Conservation (phyloP, 2,888 invertebrate genomes). For the Parapristionchus giblindavisi region DNA sequence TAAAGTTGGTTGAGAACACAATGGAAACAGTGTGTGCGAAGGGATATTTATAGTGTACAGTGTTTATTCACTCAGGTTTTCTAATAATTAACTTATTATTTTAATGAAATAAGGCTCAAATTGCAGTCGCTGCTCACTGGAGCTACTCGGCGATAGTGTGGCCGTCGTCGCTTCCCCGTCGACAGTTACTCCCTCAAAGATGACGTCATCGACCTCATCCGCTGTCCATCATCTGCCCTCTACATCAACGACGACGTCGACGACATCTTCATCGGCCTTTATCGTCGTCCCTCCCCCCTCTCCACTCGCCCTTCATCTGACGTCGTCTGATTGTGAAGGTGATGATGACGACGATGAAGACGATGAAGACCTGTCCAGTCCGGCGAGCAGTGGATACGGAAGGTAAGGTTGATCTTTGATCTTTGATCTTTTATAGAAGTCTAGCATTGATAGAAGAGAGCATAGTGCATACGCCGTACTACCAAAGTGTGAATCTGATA, state of each 20-base stretch:
- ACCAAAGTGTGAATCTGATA: too few species aligned
- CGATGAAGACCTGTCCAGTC: constrained; percentile 12
- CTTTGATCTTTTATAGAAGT: too few species aligned
- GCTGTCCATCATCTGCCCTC: background rate
- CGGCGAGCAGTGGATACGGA: constrained; percentile 38
- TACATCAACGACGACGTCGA: background rate
- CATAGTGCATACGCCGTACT: too few species aligned
- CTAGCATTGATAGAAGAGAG: too few species aligned
- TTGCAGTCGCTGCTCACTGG: constrained; percentile 28
- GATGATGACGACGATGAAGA: constrained; percentile 3
- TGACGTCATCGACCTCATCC: constrained; percentile 14
- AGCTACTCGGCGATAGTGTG: constrained; percentile 10
- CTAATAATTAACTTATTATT: background rate
- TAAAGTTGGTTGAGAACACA: too few species aligned
- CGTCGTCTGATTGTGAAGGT: background rate
- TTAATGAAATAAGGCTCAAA: background rate
- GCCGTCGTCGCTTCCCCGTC: background rate
- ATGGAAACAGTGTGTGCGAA: too few species aligned
- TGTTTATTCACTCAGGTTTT: background rate
- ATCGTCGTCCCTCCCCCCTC: background rate
- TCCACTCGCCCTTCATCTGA: background rate
- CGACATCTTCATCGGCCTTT: background rate
- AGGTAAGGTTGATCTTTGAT: constrained; percentile 28
- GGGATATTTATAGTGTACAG: too few species aligned
- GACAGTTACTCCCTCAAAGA: background rate